These are phyloP conservation scores for Alcis repandata DNA, from an alignment of 2,888 invertebrate genomes.

Conservation along the genomic window DNA sequence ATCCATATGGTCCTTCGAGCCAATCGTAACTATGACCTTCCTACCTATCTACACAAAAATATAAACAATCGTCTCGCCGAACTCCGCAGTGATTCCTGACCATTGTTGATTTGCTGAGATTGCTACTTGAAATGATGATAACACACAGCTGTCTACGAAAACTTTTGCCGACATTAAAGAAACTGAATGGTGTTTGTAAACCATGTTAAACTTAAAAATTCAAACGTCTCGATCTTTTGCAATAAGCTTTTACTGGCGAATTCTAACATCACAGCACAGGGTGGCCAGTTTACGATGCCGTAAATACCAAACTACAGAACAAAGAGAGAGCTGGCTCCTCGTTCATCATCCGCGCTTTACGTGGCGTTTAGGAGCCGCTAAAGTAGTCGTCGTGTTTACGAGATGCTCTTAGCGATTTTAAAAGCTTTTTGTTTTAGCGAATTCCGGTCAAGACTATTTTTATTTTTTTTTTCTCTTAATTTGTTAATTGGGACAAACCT, in stretches of 20 bases:
- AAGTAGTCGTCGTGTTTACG: slow-evolving; percentile 15
- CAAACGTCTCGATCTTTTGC: slow-evolving; percentile 27
- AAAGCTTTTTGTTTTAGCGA: slow-evolving; percentile 16
- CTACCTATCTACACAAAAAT: too few species aligned
- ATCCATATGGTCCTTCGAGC: too few species aligned
- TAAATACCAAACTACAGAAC: slow-evolving; percentile 47
- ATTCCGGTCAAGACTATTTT: slow-evolving; percentile 18
- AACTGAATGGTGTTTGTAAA: neutral
- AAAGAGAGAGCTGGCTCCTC: slow-evolving; percentile 39
- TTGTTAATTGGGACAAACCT: too few species aligned
- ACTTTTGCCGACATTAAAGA: neutral
- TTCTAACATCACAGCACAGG: slow-evolving; percentile 46
- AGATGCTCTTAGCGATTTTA: slow-evolving; percentile 25
- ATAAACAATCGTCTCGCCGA: too few species aligned
- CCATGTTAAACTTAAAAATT: neutral
- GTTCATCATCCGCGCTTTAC: slow-evolving; percentile 18
- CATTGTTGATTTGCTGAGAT: too few species aligned
- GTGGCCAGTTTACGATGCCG: slow-evolving; percentile 42
- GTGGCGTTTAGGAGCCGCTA: slow-evolving; percentile 10
- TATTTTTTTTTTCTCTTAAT: neutral
- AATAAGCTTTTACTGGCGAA: slow-evolving; percentile 45
- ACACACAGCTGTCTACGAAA: too few species aligned
- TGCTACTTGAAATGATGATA: too few species aligned
- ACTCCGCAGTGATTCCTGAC: too few species aligned
- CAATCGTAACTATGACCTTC: too few species aligned